phyloP scores from a whole-genome alignment of 2,113 vertebrate genomes.

The Brienomyrus longianalis region DNA sequence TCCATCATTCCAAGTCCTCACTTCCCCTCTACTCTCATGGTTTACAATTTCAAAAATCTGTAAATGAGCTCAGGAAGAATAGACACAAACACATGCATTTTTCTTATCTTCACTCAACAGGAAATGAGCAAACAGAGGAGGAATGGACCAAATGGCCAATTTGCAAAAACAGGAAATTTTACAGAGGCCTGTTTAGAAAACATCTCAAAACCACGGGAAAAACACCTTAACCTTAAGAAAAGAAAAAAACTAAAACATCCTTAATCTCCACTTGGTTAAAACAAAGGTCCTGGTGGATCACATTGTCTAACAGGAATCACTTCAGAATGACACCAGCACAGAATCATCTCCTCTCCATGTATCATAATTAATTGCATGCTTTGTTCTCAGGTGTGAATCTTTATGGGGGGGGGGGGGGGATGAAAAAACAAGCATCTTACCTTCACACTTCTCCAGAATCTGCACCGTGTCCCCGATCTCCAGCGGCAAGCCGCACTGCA shows the following conservation, averaged over 20 bases:
- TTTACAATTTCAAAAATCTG: not conserved
- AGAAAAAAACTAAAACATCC: not conserved
- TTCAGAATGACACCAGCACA: not conserved
- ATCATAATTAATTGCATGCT: not conserved
- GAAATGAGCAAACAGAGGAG: not conserved
- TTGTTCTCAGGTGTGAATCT: not conserved
- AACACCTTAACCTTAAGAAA: not conserved
- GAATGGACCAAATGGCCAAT: not conserved
- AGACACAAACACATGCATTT: not conserved
- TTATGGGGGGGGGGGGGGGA: constrained; percentile 7
- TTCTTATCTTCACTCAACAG: not conserved
- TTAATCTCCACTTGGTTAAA: not conserved
- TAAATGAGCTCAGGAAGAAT: not conserved
- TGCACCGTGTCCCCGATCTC: constrained; percentile 98
- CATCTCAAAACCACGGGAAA: not conserved
- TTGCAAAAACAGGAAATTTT: not conserved
- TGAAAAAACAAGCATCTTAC: constrained; percentile 46
- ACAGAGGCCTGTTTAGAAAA: not conserved
- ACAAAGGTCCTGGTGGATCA: not conserved
- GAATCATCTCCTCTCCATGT: not conserved
- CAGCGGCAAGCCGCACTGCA: constrained; percentile 84
- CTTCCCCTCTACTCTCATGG: not conserved
- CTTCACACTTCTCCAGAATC: constrained; percentile 95
- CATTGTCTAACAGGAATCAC: not conserved
- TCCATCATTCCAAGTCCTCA: not conserved